phyloP scores from a whole-genome alignment of 37 sponge, comb jelly and placozoan species.

The Mnemiopsis leidyi region DNA sequence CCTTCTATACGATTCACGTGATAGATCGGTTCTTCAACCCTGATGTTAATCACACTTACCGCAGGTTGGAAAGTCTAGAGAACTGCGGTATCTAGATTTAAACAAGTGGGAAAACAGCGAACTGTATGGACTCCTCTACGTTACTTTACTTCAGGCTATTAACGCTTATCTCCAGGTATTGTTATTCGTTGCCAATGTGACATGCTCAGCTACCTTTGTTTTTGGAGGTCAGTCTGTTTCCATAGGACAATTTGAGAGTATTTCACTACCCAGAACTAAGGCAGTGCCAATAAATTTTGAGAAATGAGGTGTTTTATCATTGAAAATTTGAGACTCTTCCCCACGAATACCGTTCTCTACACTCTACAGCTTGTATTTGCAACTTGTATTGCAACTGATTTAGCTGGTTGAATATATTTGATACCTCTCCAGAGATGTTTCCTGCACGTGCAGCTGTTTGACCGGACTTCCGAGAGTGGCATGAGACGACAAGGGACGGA shows the following conservation, averaged over 20 bases:
- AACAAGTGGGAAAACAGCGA: background rate
- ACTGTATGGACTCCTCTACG: background rate
- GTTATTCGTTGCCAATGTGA: no score
- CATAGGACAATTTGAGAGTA: no score
- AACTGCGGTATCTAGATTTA: background rate
- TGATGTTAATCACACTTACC: background rate
- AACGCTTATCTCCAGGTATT: slow-evolving; percentile 16
- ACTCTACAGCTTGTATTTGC: background rate
- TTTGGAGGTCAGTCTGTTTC: no score
- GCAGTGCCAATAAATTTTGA: no score
- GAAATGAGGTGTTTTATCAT: no score
- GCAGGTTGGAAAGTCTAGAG: slow-evolving; percentile 1
- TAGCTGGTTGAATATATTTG: background rate
- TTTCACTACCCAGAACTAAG: no score
- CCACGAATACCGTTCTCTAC: background rate
- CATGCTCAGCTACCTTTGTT: no score
- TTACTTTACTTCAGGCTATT: slow-evolving; percentile 4
- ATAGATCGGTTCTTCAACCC: no score
- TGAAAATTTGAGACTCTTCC: no score
- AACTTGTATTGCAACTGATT: background rate
- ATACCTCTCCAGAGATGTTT: slow-evolving; percentile 3
- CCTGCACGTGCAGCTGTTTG: background rate
- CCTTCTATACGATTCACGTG: no score
- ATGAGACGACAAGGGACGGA: background rate
- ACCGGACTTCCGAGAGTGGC: background rate